Evolutionary conservation across 2,113 vertebrate genomes (phyloP), one percentile per base, ranked within the genome.

Genomic region (Mus pahari): DNA sequence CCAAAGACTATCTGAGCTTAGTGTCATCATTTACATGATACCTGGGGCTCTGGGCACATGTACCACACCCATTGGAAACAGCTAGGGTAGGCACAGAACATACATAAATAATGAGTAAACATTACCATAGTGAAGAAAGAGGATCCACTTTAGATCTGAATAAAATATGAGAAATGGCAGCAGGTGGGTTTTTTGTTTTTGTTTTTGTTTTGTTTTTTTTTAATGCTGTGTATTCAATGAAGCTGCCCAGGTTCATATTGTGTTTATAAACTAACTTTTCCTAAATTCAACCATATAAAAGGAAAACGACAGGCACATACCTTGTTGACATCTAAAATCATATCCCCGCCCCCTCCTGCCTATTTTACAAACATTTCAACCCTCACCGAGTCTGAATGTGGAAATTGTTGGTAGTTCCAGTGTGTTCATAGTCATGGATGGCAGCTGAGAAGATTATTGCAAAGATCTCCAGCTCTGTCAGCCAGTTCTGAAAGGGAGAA

Each of bases 321-420:
- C 39, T 60, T 31, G 73, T 77, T 81, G 53, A 90, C 31, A 36
- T 84, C 55, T 74, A 64, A 36, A 58, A 77, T 48, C 73, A 68
- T 42, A 22, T 3, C n/a, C 33, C 36, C 22, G 62, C 7, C 92
- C 92, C 77, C 45, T 95, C 42, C 73, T 19, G 33, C 9, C 28
- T 45, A 26, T 68, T 97, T 55, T 64, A 78, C 62, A 86, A 50
- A n/a, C 11, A 22, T 75, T 83, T 86, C 86, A 60, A 28, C 10
- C 62, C 98, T 98, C 95, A 99, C 99, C 98, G 98, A 75, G 99
- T 99, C 98, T 99, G 99, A 97, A 99, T 99, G 98, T 99, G 99
- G 98, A 99, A 99, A 98, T 99, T 99, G 99, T 99, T 99, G 97
- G 99, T 99, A 96, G 99, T 99, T 96, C 99, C 99, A 0, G 99